phyloP scores from a whole-genome alignment of 2,888 invertebrate genomes.

The Petrolisthes manimaculis region DNA sequence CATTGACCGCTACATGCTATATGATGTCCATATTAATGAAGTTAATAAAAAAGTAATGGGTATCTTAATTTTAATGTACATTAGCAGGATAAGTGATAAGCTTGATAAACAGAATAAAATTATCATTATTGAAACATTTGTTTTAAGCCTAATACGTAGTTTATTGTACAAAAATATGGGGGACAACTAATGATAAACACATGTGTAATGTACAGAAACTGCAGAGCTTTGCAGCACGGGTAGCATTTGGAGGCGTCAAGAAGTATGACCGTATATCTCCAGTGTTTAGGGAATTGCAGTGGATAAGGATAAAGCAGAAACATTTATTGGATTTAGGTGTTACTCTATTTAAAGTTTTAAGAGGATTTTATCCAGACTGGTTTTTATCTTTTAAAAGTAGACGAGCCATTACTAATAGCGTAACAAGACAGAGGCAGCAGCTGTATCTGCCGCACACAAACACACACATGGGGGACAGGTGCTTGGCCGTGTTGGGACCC shows the following conservation, averaged over 20 bases:
- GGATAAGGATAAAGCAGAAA: not conserved
- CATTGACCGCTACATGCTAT: not conserved
- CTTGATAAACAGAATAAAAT: not conserved
- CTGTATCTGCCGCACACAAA: not conserved
- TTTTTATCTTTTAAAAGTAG: too few relatives aligned
- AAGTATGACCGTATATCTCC: slow-evolving; percentile 4
- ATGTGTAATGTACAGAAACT: not conserved
- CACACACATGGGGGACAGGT: not conserved
- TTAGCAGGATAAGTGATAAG: not conserved
- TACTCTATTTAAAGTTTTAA: not conserved
- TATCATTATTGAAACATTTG: not conserved
- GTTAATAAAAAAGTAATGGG: slow-evolving; percentile 19
- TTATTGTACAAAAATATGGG: not conserved
- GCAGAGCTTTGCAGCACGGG: too few relatives aligned
- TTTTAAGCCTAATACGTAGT: not conserved
- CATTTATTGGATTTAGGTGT: not conserved
- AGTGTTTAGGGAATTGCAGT: not conserved
- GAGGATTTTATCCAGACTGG: not conserved
- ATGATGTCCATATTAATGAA: too few relatives aligned
- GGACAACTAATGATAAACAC: not conserved
- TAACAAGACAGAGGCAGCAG: not conserved
- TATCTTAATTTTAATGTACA: too few relatives aligned
- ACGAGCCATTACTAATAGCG: too few relatives aligned
- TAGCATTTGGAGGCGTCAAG: too few relatives aligned
- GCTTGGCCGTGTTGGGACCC: not conserved